These are phyloP conservation scores for Spheniscus humboldti DNA, from an alignment of 2,797 vertebrate genomes.

Conservation along the genomic window DNA sequence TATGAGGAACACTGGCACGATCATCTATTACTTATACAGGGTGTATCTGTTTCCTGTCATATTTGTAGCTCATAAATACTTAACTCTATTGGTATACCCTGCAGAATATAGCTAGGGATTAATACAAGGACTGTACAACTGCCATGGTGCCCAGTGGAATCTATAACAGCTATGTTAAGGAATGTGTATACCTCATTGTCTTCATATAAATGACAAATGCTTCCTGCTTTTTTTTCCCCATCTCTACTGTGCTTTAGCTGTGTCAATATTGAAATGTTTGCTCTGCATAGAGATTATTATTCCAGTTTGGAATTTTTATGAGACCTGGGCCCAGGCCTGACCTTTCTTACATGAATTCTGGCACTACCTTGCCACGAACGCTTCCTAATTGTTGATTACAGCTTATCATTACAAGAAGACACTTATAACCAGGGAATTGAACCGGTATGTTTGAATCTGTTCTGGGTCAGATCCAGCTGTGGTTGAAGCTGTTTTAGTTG, in stretches of 20 bases:
- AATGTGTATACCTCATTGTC: background rate
- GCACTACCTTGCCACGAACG: background rate
- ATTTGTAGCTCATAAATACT: conserved; percentile 13
- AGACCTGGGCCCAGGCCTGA: background rate
- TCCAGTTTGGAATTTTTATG: conserved; percentile 44
- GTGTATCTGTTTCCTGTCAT: conserved; percentile 9
- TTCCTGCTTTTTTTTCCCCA: background rate
- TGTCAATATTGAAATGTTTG: conserved; percentile 57
- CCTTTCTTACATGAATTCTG: conserved; percentile 35
- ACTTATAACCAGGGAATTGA: conserved; percentile 36
- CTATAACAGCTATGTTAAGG: background rate
- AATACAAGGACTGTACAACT: conserved; percentile 9
- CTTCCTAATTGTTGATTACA: conserved; percentile 41
- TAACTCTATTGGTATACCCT: background rate
- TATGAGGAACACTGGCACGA: background rate
- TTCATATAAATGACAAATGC: conserved; percentile 50
- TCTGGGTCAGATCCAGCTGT: conserved; percentile 46
- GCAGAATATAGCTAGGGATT: background rate
- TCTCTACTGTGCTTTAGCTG: conserved; percentile 21
- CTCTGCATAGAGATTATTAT: conserved; percentile 48
- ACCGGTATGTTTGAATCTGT: conserved; percentile 37
- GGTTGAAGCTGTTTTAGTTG: conserved; percentile 10
- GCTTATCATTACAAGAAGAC: conserved; percentile 44
- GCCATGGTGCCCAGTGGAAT: conserved; percentile 5
- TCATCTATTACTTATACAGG: background rate